These are phyloP conservation scores for Electrophaes corylata DNA, from an alignment of 2,888 invertebrate species.

Conservation along the genomic window DNA sequence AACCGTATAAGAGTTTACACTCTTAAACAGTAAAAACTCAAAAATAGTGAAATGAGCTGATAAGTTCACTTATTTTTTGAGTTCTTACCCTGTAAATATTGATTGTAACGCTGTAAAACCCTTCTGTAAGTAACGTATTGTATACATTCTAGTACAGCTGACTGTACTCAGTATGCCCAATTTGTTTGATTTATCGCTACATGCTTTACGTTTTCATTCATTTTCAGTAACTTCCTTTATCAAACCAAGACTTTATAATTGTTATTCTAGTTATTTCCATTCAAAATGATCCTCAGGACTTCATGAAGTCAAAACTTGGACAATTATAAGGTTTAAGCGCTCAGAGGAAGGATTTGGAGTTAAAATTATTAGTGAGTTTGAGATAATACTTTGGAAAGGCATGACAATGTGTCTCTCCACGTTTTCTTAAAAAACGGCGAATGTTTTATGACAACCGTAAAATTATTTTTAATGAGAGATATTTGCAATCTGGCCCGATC, in stretches of 20 bases:
- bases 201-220: constrained; percentile 37
- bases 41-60: too few relatives aligned
- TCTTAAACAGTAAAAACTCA: too few relatives aligned
- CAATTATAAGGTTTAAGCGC: constrained; percentile 47
- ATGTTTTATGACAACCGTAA: background rate
- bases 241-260: constrained; percentile 59
- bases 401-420: constrained; percentile 1
- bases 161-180: too few relatives aligned
- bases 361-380: constrained; percentile 34
- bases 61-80: too few relatives aligned
- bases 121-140: too few relatives aligned
- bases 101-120: too few relatives aligned
- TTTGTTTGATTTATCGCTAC: constrained; percentile 5
- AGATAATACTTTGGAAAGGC: constrained; percentile 5
- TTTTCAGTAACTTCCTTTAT: constrained; percentile 53
- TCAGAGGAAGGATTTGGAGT: constrained; percentile 30
- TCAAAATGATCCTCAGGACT: constrained; percentile 34
- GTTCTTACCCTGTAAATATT: too few relatives aligned
- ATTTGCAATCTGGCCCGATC: too few relatives aligned
- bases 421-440: background rate
- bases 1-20: too few relatives aligned
- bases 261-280: constrained; percentile 59
- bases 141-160: too few relatives aligned
- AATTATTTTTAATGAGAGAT: too few relatives aligned
- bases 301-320: constrained; percentile 54